Evolutionary conservation across 2,113 vertebrate species (phyloP).

Genomic region (Psittacula cyanocephala): DNA sequence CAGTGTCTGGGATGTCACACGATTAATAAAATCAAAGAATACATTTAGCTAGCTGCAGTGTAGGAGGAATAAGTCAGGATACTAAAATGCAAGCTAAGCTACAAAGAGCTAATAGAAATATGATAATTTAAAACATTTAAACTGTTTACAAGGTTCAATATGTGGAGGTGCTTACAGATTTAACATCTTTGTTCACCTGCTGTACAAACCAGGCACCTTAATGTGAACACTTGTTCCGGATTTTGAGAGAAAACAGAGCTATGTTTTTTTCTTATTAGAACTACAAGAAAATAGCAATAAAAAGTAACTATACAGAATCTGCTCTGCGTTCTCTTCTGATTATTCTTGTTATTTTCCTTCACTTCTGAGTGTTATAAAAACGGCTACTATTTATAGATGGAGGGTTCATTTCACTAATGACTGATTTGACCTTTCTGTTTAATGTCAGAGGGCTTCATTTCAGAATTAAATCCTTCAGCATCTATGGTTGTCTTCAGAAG

Average conservation of each 20-base stretch:
- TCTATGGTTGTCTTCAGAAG: not conserved
- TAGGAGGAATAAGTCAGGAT: conserved; percentile 17
- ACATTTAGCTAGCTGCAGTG: not conserved
- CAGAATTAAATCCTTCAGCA: conserved; percentile 5
- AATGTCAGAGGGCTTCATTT: conserved; percentile 60
- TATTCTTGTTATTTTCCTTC: not conserved
- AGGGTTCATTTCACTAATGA: conserved; percentile 32
- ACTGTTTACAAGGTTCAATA: not conserved
- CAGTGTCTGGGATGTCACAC: not conserved
- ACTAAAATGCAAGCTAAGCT: not conserved
- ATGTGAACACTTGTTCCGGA: not conserved
- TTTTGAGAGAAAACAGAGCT: not conserved
- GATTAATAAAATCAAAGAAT: not conserved
- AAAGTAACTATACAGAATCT: not conserved
- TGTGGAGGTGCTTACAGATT: not conserved
- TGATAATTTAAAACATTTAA: not conserved
- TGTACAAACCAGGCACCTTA: not conserved
- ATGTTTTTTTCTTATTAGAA: not conserved
- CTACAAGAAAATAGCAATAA: not conserved
- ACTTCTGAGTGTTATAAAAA: not conserved
- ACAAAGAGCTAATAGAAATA: not conserved
- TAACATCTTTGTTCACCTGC: not conserved
- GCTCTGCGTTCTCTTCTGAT: not conserved
- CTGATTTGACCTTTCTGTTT: conserved; percentile 63
- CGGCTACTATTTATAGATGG: conserved; percentile 52